Base-by-base conservation (phyloP, 2,113 vertebrate species). In the Ibidorhyncha struthersii region DNA sequence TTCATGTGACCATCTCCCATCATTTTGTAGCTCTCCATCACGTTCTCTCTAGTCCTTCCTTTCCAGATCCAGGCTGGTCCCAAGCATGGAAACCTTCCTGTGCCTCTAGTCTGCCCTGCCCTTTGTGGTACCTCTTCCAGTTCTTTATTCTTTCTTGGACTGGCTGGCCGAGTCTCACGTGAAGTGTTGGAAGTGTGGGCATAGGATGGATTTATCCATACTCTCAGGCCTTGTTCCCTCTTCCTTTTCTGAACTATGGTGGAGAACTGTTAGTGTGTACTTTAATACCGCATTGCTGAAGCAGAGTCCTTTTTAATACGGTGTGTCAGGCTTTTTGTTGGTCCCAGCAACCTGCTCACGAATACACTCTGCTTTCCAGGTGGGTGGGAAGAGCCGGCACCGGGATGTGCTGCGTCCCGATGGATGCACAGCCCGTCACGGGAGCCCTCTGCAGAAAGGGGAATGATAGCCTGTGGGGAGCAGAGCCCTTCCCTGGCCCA, bases 331-430 rank as follows among this genome's bases (percentile, higher is more conserved):
- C 30, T 65, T 43, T 55, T 11, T 40, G 20, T 25, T 47, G 10
- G 36, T 27, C 29, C 16, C 56, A 10, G 21, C 50, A 25, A 1
- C 50, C 56, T 65, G 49, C 62, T 47, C 36, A 2, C 14, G 58
- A 45, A 3, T 8, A 14, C 10, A 3, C 0, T 1, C 40, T 0
- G 5, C 36, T 34, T 63, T 65, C 12, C 14, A 8, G 56, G 27
- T 14, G 66, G 30, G 9, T 55, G 29, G 34, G 29, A 10, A 20
- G 71, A 56, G 66, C 70, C 77, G 1, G 3, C 20, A 41, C 36
- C 0, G 6, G 72, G 53, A 22, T 30, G 53, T 10, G 41, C 61
- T 10, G 65, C 58, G 32, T 70, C 63, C 82, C 70, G 14, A 4
- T 2, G 76, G 76, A 29, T 47, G 49, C 65, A 4, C 2, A 0